phyloP scores from a whole-genome alignment of 2,113 vertebrate genomes.

The Piaya cayana region DNA sequence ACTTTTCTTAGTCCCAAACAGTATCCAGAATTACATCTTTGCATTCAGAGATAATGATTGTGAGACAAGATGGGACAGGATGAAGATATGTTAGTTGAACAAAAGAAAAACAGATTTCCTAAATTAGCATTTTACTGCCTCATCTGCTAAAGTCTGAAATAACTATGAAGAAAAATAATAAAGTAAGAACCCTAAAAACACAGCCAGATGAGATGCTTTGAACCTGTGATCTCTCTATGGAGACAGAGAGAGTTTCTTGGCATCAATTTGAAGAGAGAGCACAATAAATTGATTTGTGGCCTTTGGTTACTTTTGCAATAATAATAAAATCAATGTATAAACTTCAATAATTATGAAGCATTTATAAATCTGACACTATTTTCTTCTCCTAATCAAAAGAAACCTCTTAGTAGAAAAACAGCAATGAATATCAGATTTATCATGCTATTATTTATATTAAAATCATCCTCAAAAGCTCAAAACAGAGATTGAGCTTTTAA shows the following conservation, averaged over 20 bases:
- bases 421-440: not conserved
- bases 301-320: not conserved
- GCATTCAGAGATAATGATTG: constrained; percentile 17
- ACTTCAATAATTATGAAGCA: not conserved
- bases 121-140: constrained; percentile 13
- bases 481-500: not conserved
- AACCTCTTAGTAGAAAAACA: not conserved
- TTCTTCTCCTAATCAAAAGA: not conserved
- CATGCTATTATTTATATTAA: not conserved
- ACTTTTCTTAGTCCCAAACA: not conserved
- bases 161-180: constrained; percentile 45
- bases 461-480: not conserved
- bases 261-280: not conserved
- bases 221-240: not conserved
- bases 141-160: constrained; percentile 50
- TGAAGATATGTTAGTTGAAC: constrained; percentile 8
- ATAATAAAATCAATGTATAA: not conserved
- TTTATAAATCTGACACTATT: not conserved
- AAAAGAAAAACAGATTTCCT: constrained; percentile 43
- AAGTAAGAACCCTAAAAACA: not conserved
- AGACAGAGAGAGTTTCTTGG: not conserved
- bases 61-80: constrained; percentile 36
- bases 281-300: not conserved
- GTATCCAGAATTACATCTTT: constrained; percentile 29
- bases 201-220: constrained; percentile 28